Percentiles rank a stretch among this genome's conserved stretches.
Conservation (phyloP, 1,140 invertebrate species). For the Aphaenogaster ashmeadi region DNA sequence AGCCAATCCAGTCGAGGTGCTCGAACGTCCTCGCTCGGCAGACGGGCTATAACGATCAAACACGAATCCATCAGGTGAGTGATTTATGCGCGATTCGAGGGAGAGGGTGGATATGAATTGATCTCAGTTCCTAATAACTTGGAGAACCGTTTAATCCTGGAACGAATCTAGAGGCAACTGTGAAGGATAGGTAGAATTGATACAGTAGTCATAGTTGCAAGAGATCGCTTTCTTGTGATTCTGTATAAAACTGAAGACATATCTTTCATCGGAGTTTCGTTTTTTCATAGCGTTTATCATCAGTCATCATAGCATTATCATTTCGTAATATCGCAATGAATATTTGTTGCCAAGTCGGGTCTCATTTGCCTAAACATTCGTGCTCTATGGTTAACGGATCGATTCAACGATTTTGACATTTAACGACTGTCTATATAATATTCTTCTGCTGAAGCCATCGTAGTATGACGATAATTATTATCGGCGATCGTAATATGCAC, state of each 20-base stretch:
- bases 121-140: neutral
- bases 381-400: constrained; percentile 23
- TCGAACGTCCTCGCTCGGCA: constrained; percentile 9
- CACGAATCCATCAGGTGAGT: constrained; percentile 60
- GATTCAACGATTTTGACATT: constrained; percentile 51
- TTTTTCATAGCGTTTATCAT: neutral
- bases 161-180: neutral
- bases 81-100: neutral
- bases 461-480: constrained; percentile 1
- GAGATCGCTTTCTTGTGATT: neutral
- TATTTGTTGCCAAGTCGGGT: neutral
- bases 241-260: neutral
- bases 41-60: constrained; percentile 25
- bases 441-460: constrained; percentile 19
- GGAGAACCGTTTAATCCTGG: neutral
- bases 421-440: constrained; percentile 16
- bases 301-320: neutral
- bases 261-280: neutral
- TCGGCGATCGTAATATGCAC: neutral
- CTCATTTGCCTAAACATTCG: constrained; percentile 4
- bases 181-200: neutral
- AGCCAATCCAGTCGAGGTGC: neutral
- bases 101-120: neutral
- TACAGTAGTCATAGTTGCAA: neutral
- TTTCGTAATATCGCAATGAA: neutral